Conservation (phyloP, 2,888 invertebrate species). For the Laspeyria flexula region DNA sequence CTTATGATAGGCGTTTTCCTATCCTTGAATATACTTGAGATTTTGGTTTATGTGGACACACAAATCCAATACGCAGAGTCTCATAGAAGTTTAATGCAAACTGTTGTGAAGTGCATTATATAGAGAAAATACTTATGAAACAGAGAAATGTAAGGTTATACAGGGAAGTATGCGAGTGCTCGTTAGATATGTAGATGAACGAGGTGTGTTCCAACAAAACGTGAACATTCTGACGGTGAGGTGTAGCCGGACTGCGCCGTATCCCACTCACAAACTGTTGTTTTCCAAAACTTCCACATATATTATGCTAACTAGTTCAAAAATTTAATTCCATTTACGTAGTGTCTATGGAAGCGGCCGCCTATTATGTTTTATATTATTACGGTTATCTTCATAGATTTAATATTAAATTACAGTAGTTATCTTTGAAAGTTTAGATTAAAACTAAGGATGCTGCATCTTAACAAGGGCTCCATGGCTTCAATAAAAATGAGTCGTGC, state of each 20-base stretch:
- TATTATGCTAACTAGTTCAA: slow-evolving; percentile 6
- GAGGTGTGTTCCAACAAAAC: slow-evolving; percentile 6
- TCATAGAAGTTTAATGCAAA: too few relatives aligned
- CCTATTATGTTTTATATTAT: background rate
- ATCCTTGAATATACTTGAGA: too few relatives aligned
- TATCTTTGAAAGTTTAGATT: too few relatives aligned
- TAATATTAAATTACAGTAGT: too few relatives aligned
- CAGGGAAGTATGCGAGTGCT: background rate
- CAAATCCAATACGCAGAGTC: too few relatives aligned
- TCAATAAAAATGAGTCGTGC: too few relatives aligned
- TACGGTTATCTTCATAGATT: background rate
- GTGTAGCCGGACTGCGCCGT: background rate
- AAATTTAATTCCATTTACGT: background rate
- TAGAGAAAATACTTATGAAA: background rate
- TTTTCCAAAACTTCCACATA: slow-evolving; percentile 5
- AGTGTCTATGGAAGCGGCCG: background rate
- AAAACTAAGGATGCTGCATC: too few relatives aligned
- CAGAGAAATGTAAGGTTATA: background rate
- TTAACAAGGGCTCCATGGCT: too few relatives aligned
- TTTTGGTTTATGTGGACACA: too few relatives aligned
- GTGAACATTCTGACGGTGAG: background rate
- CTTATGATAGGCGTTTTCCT: too few relatives aligned
- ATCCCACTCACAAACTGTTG: background rate
- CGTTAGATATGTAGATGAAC: slow-evolving; percentile 10
- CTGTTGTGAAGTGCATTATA: too few relatives aligned